Conservation (phyloP, 2,797 vertebrate genomes). For the Ambastaia sidthimunki region DNA sequence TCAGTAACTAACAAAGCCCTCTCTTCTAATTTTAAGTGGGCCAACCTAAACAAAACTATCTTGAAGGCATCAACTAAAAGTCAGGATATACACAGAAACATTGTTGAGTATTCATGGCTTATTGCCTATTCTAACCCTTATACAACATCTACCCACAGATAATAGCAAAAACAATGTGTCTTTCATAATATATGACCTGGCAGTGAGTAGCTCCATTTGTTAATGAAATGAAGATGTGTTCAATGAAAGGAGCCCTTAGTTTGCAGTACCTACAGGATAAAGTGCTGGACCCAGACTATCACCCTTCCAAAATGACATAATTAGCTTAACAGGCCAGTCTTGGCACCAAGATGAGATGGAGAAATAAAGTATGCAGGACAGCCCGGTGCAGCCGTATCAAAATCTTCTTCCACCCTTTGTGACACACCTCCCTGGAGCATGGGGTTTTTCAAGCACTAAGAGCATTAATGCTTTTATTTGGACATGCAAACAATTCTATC, state of each 20-base stretch:
- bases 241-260: slow-evolving; percentile 46
- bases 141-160: neutral
- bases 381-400: slow-evolving; percentile 36
- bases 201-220: slow-evolving; percentile 12
- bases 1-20: slow-evolving; percentile 8
- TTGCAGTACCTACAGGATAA: slow-evolving; percentile 63
- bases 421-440: slow-evolving; percentile 32
- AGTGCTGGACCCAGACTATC: slow-evolving; percentile 66
- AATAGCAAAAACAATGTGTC: slow-evolving; percentile 12
- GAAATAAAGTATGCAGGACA: slow-evolving; percentile 49
- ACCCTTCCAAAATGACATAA: slow-evolving; percentile 75
- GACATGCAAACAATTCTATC: slow-evolving; percentile 18
- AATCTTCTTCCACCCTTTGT: neutral
- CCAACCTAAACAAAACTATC: slow-evolving; percentile 14
- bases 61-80: slow-evolving; percentile 31
- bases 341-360: slow-evolving; percentile 50
- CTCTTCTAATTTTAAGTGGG: slow-evolving; percentile 32
- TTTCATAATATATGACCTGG: slow-evolving; percentile 9
- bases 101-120: slow-evolving; percentile 4
- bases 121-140: slow-evolving; percentile 14
- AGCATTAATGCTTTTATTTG: slow-evolving; percentile 35
- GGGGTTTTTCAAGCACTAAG: slow-evolving; percentile 34
- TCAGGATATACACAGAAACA: slow-evolving; percentile 22
- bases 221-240: slow-evolving; percentile 35
- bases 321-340: slow-evolving; percentile 70